Percentiles rank a stretch among this genome's conserved stretches.
Evolutionary conservation across 2,113 vertebrate genomes (phyloP).

Genomic region (Tenrec ecaudatus): DNA sequence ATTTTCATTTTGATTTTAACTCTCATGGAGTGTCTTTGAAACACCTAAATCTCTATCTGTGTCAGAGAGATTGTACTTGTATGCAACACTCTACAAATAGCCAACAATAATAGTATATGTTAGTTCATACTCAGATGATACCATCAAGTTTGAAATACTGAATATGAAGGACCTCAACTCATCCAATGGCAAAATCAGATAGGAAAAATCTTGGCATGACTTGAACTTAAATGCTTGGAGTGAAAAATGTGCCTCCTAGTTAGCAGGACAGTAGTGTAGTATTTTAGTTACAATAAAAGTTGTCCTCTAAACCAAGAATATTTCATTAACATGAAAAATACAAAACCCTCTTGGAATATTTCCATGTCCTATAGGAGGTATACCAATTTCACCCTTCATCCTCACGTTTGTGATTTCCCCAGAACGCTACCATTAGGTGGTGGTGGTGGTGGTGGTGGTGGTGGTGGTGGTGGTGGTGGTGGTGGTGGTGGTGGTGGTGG

Average conservation of each 20-base stretch:
- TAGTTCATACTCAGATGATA: background rate
- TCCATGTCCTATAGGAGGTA: background rate
- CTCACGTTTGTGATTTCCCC: background rate
- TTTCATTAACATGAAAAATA: conserved; percentile 44
- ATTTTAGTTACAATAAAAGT: conserved; percentile 22
- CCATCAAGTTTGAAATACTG: conserved; percentile 22
- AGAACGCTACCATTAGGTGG: background rate
- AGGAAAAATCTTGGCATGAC: conserved; percentile 17
- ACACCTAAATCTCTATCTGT: background rate
- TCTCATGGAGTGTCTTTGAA: background rate
- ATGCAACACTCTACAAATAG: conserved; percentile 35
- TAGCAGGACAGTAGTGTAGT: background rate
- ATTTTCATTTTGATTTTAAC: conserved; percentile 53
- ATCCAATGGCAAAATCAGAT: background rate
- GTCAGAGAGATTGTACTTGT: background rate
- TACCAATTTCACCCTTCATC: conserved; percentile 33
- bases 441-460: too few species aligned
- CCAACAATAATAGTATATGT: background rate
- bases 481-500: background rate
- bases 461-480: too few species aligned
- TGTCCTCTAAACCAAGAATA: conserved; percentile 23
- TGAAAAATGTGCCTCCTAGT: conserved; percentile 20
- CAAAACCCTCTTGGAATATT: conserved; percentile 31
- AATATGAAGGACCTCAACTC: conserved; percentile 15
- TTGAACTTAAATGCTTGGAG: conserved; percentile 23